phyloP scores from a whole-genome alignment of 2,797 vertebrate genomes.

The Periparus ater region DNA sequence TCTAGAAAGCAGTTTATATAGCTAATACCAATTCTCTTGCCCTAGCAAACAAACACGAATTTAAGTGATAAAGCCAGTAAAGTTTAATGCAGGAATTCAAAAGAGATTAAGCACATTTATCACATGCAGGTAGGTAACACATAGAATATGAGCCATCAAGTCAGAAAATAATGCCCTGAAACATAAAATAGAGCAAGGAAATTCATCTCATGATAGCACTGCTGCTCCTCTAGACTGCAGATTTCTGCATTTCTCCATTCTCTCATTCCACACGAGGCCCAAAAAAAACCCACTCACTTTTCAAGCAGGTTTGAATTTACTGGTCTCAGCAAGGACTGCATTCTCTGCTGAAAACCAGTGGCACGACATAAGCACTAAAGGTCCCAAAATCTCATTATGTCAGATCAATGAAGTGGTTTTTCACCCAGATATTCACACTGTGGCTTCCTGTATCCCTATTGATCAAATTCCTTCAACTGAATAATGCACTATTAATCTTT shows the following conservation, averaged over 20 bases:
- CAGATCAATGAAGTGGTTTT: not conserved
- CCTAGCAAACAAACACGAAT: not conserved
- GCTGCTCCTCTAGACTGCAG: not conserved
- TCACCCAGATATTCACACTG: not conserved
- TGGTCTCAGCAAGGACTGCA: not conserved
- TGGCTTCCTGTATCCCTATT: not conserved
- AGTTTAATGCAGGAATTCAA: not conserved
- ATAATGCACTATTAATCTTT: not conserved
- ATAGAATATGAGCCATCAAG: not conserved
- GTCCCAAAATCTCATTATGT: not conserved
- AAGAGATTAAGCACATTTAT: not conserved
- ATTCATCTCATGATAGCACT: not conserved
- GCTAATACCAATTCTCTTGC: not conserved
- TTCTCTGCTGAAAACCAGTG: not conserved
- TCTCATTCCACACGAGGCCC: not conserved
- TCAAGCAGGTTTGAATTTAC: not conserved
- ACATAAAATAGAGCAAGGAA: not conserved
- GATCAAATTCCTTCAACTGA: not conserved
- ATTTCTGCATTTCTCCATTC: not conserved
- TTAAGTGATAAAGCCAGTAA: not conserved
- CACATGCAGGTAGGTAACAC: not conserved
- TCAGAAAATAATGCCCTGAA: not conserved
- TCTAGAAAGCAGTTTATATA: not conserved
- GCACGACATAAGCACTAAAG: accelerated
- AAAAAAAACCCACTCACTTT: not conserved